These are phyloP conservation scores for Ischnus inquisitorius DNA, from an alignment of 2,888 invertebrate species.

Conservation along the genomic window DNA sequence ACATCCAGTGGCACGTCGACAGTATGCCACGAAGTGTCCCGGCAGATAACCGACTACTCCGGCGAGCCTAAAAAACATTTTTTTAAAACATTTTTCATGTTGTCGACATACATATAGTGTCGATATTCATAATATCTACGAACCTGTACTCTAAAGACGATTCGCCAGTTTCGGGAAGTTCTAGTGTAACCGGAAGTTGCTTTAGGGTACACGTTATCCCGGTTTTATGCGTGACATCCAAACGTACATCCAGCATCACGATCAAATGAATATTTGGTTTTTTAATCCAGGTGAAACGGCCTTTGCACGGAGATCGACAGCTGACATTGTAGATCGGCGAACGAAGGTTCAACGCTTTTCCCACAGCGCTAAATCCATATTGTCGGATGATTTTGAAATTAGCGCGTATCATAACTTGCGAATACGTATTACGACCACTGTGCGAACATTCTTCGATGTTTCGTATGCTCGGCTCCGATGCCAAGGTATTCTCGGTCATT, in stretches of 20 bases:
- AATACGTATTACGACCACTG: neutral
- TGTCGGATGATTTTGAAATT: neutral
- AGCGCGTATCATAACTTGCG: neutral
- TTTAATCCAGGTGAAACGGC: neutral
- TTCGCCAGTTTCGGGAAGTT: too few relatives aligned
- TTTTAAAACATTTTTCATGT: neutral
- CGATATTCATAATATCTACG: neutral
- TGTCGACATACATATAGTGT: too few relatives aligned
- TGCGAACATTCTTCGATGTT: neutral
- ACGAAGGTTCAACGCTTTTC: slow-evolving; percentile 5
- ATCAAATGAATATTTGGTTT: neutral
- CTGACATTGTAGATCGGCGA: neutral
- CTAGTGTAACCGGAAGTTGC: neutral
- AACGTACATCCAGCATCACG: slow-evolving; percentile 1
- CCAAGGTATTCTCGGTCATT: neutral
- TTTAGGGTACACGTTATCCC: neutral
- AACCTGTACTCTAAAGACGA: too few relatives aligned
- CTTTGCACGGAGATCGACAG: neutral
- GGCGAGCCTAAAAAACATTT: slow-evolving; percentile 28
- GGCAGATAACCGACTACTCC: slow-evolving; percentile 35
- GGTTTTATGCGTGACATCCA: neutral
- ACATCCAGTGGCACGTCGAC: neutral
- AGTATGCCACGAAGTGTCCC: slow-evolving; percentile 32
- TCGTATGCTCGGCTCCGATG: neutral
- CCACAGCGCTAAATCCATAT: slow-evolving; percentile 13